Percentiles rank a stretch among this genome's conserved stretches.
phyloP scores from a whole-genome alignment of 2,888 invertebrate genomes.

The Hofmannophila pseudospretella region DNA sequence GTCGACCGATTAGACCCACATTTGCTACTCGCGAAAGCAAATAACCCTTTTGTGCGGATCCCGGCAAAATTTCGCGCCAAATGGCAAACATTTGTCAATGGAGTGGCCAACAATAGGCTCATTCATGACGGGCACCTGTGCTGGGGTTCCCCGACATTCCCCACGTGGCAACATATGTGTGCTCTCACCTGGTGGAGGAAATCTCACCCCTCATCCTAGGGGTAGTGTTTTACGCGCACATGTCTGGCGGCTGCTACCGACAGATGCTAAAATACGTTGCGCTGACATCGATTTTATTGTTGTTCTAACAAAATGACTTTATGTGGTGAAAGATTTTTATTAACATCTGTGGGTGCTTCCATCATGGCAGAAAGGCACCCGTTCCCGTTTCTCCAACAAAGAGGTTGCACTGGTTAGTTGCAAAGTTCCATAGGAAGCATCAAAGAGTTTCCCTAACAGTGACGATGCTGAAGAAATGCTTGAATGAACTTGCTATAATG shows the following conservation, averaged over 20 bases:
- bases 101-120: slow-evolving; percentile 54
- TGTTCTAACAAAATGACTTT: slow-evolving; percentile 26
- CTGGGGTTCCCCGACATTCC: slow-evolving; percentile 33
- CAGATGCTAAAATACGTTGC: slow-evolving; percentile 77
- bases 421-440: too few species aligned
- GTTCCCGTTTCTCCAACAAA: background rate
- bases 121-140: slow-evolving; percentile 67
- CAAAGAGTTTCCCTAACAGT: too few species aligned
- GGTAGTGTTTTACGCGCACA: slow-evolving; percentile 63
- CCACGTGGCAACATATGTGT: slow-evolving; percentile 66
- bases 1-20: slow-evolving; percentile 10
- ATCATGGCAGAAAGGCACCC: background rate
- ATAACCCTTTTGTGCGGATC: slow-evolving; percentile 48
- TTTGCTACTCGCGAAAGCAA: slow-evolving; percentile 28
- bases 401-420: too few species aligned
- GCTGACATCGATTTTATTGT: slow-evolving; percentile 60
- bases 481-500: too few species aligned
- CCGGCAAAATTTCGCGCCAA: slow-evolving; percentile 65
- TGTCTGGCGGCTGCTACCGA: slow-evolving; percentile 71
- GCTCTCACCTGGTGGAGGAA: slow-evolving; percentile 64
- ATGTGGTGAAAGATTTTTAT: slow-evolving; percentile 6
- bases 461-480: too few species aligned
- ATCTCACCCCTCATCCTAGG: slow-evolving; percentile 62
- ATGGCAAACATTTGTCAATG: slow-evolving; percentile 65
- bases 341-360: background rate